phyloP scores from a whole-genome alignment of 2,888 invertebrate genomes.

The Phaedon cochleariae region DNA sequence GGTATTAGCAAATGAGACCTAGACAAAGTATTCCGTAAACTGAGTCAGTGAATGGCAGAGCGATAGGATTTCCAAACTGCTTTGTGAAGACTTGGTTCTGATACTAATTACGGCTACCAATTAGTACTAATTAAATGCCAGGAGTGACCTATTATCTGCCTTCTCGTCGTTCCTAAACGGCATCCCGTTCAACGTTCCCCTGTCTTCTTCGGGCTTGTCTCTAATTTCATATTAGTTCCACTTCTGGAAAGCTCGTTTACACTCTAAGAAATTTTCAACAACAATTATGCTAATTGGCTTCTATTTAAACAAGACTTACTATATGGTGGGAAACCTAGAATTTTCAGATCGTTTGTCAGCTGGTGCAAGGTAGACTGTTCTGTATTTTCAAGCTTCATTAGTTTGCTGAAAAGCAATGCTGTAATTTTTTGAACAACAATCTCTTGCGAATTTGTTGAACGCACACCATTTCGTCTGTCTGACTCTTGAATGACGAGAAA shows the following conservation, averaged over 20 bases:
- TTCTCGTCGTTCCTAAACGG: conserved; percentile 53
- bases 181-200: conserved; percentile 48
- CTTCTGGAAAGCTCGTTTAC: background rate
- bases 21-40: conserved; percentile 50
- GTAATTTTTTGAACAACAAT: too few species aligned
- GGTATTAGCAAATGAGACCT: conserved; percentile 50
- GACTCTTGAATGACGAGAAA: too few species aligned
- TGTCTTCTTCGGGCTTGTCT: background rate
- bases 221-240: background rate
- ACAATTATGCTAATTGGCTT: too few species aligned
- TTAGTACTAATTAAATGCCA: conserved; percentile 62
- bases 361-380: too few species aligned
- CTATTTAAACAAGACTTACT: too few species aligned
- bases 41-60: conserved; percentile 43
- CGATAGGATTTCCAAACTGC: conserved; percentile 60
- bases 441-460: too few species aligned
- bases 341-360: too few species aligned
- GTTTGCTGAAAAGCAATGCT: too few species aligned
- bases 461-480: too few species aligned
- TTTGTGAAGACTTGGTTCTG: conserved; percentile 61
- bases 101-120: conserved; percentile 62
- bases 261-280: too few species aligned
- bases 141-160: conserved; percentile 61
- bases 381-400: too few species aligned
- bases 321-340: too few species aligned